Percentiles rank a stretch among this genome's conserved stretches.
phyloP scores from a whole-genome alignment of 1,140 invertebrate species.

The Anoplophora glabripennis region DNA sequence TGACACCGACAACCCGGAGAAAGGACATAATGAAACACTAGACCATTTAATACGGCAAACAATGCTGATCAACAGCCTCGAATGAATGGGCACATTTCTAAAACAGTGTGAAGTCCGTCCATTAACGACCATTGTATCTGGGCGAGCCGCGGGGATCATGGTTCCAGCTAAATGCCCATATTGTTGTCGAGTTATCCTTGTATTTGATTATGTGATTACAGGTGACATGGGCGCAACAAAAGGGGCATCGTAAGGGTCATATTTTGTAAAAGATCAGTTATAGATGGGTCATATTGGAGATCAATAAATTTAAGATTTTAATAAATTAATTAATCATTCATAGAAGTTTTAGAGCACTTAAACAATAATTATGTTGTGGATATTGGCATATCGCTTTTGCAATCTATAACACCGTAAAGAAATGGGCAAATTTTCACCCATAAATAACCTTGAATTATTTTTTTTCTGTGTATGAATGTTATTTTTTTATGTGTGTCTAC shows the following conservation, averaged over 20 bases:
- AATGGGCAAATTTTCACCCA: too few relatives aligned
- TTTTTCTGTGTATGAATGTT: too few relatives aligned
- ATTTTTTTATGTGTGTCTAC: too few relatives aligned
- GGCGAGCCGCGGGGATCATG: slow-evolving; percentile 9
- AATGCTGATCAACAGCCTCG: slow-evolving; percentile 12
- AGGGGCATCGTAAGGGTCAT: slow-evolving; percentile 30
- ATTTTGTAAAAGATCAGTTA: slow-evolving; percentile 24
- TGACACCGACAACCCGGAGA: not conserved
- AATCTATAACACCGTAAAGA: too few relatives aligned
- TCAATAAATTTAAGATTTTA: slow-evolving; percentile 39
- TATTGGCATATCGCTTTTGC: too few relatives aligned
- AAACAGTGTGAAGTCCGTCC: slow-evolving; percentile 44
- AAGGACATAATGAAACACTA: slow-evolving; percentile 19
- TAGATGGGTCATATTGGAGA: slow-evolving; percentile 45
- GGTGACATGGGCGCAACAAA: too few relatives aligned
- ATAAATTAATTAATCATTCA: too few relatives aligned
- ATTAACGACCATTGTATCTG: slow-evolving; percentile 20
- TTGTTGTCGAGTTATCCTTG: slow-evolving; percentile 18
- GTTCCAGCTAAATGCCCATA: slow-evolving; percentile 17
- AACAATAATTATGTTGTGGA: too few relatives aligned
- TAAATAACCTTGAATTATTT: too few relatives aligned
- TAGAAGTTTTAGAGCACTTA: too few relatives aligned
- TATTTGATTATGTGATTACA: slow-evolving; percentile 5
- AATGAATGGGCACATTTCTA: slow-evolving; percentile 45
- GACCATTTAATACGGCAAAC: slow-evolving; percentile 18